phyloP scores from a whole-genome alignment of 2,797 vertebrate species.

The Scleropages formosus region DNA sequence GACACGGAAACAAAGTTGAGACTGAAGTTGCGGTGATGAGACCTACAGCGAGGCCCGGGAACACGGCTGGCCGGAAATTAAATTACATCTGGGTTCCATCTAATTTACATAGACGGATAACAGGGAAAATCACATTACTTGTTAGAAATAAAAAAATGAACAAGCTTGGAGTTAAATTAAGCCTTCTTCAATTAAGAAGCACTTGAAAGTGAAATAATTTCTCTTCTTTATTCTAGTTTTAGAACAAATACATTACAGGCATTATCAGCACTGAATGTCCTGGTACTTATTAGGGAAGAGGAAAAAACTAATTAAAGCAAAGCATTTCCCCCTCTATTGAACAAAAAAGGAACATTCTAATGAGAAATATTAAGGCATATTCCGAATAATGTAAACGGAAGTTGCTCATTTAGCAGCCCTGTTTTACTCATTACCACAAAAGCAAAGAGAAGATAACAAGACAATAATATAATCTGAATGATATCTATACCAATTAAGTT shows the following conservation, averaged over 20 bases:
- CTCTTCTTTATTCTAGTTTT: slow-evolving; percentile 54
- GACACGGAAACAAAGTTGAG: neutral
- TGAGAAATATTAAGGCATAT: slow-evolving; percentile 67
- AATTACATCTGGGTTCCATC: slow-evolving; percentile 29
- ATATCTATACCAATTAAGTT: slow-evolving; percentile 59
- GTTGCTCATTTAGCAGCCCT: slow-evolving; percentile 61
- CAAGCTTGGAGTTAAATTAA: slow-evolving; percentile 56
- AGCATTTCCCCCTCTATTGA: slow-evolving; percentile 34
- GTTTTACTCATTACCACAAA: slow-evolving; percentile 65
- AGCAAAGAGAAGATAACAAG: slow-evolving; percentile 68
- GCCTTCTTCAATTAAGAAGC: slow-evolving; percentile 58
- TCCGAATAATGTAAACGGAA: slow-evolving; percentile 66
- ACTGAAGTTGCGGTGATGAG: neutral
- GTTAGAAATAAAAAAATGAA: slow-evolving; percentile 55
- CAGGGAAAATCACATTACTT: slow-evolving; percentile 42
- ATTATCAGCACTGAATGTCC: slow-evolving; percentile 59
- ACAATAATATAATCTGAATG: slow-evolving; percentile 60
- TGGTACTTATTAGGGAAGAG: slow-evolving; percentile 48
- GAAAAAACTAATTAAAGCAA: slow-evolving; percentile 64
- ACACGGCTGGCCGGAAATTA: slow-evolving; percentile 21
- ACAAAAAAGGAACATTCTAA: slow-evolving; percentile 62
- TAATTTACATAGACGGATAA: slow-evolving; percentile 14
- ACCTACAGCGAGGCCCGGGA: slow-evolving; percentile 18
- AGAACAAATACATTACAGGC: slow-evolving; percentile 70
- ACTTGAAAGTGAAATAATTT: slow-evolving; percentile 59